Evolutionary conservation across 2,888 invertebrate genomes (phyloP), one percentile per base, ranked within the genome.

Genomic region (Cybosia mesomella): DNA sequence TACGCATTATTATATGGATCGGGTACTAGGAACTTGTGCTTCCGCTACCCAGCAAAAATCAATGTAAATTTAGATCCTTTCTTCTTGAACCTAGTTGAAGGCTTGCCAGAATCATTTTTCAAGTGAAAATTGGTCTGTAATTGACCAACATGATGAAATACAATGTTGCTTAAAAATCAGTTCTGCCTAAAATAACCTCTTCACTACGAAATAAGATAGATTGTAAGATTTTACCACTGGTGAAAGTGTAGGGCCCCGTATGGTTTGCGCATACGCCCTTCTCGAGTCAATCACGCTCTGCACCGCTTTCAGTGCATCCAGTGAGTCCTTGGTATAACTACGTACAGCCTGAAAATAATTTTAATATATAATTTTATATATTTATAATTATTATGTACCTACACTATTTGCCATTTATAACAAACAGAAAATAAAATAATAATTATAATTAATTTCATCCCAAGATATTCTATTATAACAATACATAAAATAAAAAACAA

Each of bases 221-320:
- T 9, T 10, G 11, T n/a, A 58, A 11, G 15, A 39, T 34, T n/a
- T 71, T 74, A 78, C 78, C 67, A 80, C 18, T 28, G 78, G 76
- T 0, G 81, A 67, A 5, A 21, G 11, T 10, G 70, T 74, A 28
- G 73, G 73, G 4, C 76, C 72, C 11, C 74, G 70, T 5, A 53
- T 22, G n/a, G 61, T 49, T 59, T 64, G 28, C 67, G 79, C 54
- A 77, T 85, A 1, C 21, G 66, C 71, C 67, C 85, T 88, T 71
- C 85, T 87, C 69, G 83, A 81, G 67, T 88, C 89, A 63, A 90
- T 82, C 18, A 86, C 70, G 64, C 79, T 74, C 71, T 91, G 90
- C 67, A 91, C 74, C 5, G 87, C 90, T 76, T 91, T 91, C 58
- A 91, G 67, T 65, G 89, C 84, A 75, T 91, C 85, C 22, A 91